Conservation (phyloP, 2,888 invertebrate genomes). For the Pristionchus fissidentatus region DNA sequence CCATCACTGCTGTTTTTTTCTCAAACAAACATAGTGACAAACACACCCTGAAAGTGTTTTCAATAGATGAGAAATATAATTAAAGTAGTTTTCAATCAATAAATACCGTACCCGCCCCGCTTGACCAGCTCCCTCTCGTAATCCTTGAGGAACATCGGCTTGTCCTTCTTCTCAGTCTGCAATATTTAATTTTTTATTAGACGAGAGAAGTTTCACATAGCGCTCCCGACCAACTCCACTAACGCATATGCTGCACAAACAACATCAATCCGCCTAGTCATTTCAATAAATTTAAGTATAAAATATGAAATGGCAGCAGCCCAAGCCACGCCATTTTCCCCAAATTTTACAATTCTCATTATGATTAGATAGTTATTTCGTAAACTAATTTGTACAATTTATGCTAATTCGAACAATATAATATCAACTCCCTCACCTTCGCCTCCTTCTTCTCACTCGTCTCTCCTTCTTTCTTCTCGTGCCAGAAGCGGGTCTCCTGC, state of each 20-base stretch:
- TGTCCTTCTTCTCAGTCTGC: constrained; percentile 77
- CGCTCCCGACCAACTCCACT: neutral
- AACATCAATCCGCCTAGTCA: neutral
- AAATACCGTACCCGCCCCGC: constrained; percentile 79
- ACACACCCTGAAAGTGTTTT: neutral
- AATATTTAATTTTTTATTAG: neutral
- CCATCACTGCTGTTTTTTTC: no score
- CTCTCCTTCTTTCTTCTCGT: constrained; percentile 77
- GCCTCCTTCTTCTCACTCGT: constrained; percentile 75
- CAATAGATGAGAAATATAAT: neutral
- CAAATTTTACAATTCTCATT: neutral
- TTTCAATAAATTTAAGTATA: neutral
- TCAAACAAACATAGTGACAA: neutral
- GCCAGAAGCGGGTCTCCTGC: constrained; percentile 42
- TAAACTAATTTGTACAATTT: neutral
- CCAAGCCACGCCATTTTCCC: neutral
- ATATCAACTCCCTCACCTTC: constrained; percentile 29
- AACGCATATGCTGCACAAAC: neutral
- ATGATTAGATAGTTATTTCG: no score
- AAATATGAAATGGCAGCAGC: no score
- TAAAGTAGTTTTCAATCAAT: neutral
- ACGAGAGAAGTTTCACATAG: neutral
- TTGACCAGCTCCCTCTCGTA: constrained; percentile 86
- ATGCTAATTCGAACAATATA: neutral
- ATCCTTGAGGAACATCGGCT: constrained; percentile 84